Conservation (phyloP, 2,888 invertebrate species). For the Rutpela maculata region DNA sequence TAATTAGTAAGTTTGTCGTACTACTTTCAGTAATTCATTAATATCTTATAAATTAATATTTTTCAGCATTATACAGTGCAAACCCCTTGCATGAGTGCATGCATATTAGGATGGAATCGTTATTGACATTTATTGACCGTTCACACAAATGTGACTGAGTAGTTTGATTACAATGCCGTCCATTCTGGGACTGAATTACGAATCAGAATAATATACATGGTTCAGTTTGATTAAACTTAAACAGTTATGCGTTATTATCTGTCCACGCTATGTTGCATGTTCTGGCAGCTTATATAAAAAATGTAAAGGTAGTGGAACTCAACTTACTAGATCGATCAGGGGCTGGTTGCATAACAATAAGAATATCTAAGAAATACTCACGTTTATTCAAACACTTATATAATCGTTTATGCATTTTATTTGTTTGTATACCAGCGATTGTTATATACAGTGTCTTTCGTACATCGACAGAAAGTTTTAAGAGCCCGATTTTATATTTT, state of each 20-base stretch:
- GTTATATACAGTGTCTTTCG: too few species aligned
- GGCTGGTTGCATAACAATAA: neutral
- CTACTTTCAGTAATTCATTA: too few species aligned
- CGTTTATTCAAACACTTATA: too few species aligned
- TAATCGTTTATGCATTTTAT: too few species aligned
- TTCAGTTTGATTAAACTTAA: slow-evolving; percentile 4
- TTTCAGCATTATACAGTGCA: neutral
- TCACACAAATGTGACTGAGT: neutral
- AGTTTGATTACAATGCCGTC: neutral
- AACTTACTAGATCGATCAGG: neutral
- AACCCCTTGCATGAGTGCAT: neutral
- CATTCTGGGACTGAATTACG: neutral
- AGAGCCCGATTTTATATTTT: too few species aligned
- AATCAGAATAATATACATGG: neutral
- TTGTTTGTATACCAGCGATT: too few species aligned
- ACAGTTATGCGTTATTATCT: slow-evolving; percentile 1
- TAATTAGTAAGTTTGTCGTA: too few species aligned
- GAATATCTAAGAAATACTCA: neutral
- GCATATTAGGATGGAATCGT: neutral
- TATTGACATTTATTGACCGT: neutral
- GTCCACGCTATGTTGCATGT: slow-evolving; percentile 24
- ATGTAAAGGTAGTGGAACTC: slow-evolving; percentile 8
- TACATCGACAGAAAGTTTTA: too few species aligned
- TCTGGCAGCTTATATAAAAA: slow-evolving; percentile 15
- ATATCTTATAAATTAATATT: neutral